These are phyloP conservation scores for Esperia sulphurella DNA, from an alignment of 2,888 invertebrate genomes.

Conservation along the genomic window DNA sequence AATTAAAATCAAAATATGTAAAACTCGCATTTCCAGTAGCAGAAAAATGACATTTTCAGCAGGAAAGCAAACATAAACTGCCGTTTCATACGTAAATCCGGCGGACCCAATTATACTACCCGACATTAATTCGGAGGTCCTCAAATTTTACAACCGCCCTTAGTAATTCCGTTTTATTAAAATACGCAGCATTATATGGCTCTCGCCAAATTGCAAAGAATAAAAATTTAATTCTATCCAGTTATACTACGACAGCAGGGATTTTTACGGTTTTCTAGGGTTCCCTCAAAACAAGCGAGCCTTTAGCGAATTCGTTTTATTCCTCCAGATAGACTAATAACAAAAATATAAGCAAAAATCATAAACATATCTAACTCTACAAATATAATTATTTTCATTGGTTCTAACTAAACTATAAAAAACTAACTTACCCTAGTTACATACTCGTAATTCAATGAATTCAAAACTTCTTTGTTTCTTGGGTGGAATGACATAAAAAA, in stretches of 20 bases:
- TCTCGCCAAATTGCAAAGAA: constrained; percentile 42
- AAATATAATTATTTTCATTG: no score
- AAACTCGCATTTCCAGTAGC: not conserved
- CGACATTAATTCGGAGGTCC: constrained; percentile 58
- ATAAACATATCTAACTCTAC: no score
- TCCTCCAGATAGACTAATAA: no score
- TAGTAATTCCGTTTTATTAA: constrained; percentile 69
- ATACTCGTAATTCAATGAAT: no score
- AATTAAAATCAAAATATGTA: no score
- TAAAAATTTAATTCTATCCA: constrained; percentile 55
- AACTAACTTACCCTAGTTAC: no score
- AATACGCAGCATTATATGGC: constrained; percentile 60
- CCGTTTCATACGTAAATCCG: constrained; percentile 48
- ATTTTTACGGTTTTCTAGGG: constrained; percentile 43
- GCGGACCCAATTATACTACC: constrained; percentile 51
- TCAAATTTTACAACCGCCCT: constrained; percentile 68
- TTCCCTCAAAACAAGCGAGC: no score
- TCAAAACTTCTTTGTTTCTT: no score
- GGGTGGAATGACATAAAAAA: no score
- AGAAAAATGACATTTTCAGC: constrained; percentile 4
- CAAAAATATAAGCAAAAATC: no score
- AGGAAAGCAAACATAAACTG: constrained; percentile 36
- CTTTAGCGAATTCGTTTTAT: no score
- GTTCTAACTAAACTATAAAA: no score
- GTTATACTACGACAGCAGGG: constrained; percentile 32